Evolutionary conservation across 2,888 invertebrate species (phyloP), one percentile per base, ranked within the genome.

Genomic region (Diogma glabrata): DNA sequence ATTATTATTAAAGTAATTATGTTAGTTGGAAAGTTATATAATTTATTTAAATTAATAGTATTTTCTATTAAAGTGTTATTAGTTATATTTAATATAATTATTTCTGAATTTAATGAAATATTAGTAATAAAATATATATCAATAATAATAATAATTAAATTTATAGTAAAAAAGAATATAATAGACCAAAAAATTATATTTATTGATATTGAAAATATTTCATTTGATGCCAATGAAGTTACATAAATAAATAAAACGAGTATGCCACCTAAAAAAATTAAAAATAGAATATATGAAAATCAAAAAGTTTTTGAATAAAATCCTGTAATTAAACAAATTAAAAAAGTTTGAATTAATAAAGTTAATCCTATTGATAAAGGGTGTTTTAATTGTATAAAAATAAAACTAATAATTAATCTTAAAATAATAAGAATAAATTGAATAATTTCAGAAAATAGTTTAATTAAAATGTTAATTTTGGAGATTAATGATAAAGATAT

Each of bases 381-480:
- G 28, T 78, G 73, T 53, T 66, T 71, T 63, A 69, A 59, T 58
- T 72, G 66, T 59, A 73, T 62, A 61, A 68, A 61, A 58, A 64
- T 57, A 24, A 70, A 64, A 54, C 72, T 59, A 60, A 68, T 61
- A 60, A 72, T 59, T 59, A 57, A 51, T 54, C 36, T 56, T 54
- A 14, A 46, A 51, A 38, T 57, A 55, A 52, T 38, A 3, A 62
- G 22, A 40, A 61, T 57, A 55, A 63, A 58, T 60, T 67, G 63
- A 51, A 64, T 58, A 56, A 63, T 63, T 55, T 69, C 76, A 79
- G 73, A 72, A 73, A 73, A 69, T 80, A 79, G 76, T 79, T 80
- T 78, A 73, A 69, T 61, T 57, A 69, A 80, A 80, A 80, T 78
- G 72, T 76, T 78, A 79, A 78, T 79, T 79, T 80, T 79, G 78